Evolutionary conservation across 2,888 invertebrate species (phyloP), one percentile per base, ranked within the genome.

Genomic region (Adelphocoris suturalis): DNA sequence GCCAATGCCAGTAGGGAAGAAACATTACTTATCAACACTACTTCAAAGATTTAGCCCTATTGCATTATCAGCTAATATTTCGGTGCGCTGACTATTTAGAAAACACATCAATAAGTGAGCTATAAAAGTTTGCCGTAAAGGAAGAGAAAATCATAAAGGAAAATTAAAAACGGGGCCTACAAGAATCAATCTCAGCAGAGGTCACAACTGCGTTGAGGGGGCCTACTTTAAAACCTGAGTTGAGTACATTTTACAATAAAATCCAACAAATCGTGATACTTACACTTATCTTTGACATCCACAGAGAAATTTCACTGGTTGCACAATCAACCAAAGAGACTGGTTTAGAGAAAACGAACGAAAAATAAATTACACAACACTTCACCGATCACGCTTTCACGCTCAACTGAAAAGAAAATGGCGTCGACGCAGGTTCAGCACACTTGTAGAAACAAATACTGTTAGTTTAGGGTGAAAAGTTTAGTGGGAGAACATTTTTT

Each of bases 401-500:
- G 27, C 68, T 68, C 68, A 23, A 68, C 68, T 68, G 68, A 68
- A 61, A 68, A 68, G 19, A 68, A 68, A 68, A 68, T 68, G 68
- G 68, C 68, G 68, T 23, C 61, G 16, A 16, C 3, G 16, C 52
- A 52, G 13, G 52, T 52, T 52, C 16, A 16, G 14, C 52, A 52
- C 13, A 13, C 14, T 13, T 52, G 5, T 11, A 52, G 11, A 13
- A 16, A 3, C 52, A 52, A 52, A 52, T 52, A 14, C 13, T 52
- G 3, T 37, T 37, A 37, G 7, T 37, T 37, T 37, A 37, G 37
- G 37, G 37, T 37, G 37, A 37, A 4, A 37, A 37, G n/a, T n/a
- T n/a, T n/a, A n/a, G n/a, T n/a, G n/a, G n/a, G n/a, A n/a, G n/a
- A n/a, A n/a, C n/a, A n/a, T n/a, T n/a, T n/a, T n/a, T n/a, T n/a